Evolutionary conservation across 2,888 invertebrate species (phyloP).

Genomic region (Alloscopus bannaensis): DNA sequence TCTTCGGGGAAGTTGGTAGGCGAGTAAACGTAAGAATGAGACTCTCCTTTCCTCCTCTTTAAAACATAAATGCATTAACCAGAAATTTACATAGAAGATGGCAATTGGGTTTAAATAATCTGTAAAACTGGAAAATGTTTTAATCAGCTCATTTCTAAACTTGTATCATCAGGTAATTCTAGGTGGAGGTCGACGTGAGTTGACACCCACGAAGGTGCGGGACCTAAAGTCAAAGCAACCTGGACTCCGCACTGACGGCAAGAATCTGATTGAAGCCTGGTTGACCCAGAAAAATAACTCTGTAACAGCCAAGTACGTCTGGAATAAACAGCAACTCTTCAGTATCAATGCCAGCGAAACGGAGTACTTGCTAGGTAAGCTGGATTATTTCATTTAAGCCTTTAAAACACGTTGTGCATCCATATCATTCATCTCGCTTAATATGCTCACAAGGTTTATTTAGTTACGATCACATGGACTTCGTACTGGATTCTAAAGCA

Average conservation of each 20-base stretch:
- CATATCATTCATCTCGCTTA: no score
- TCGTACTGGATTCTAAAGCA: conserved; percentile 35
- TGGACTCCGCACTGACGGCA: conserved; percentile 80
- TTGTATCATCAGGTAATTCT: conserved; percentile 77
- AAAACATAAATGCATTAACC: not conserved
- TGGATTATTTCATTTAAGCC: no score
- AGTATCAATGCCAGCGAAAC: conserved; percentile 77
- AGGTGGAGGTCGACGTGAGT: conserved; percentile 71
- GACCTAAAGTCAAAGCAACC: conserved; percentile 11
- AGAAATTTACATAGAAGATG: conserved; percentile 50
- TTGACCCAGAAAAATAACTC: conserved; percentile 73
- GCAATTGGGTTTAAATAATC: conserved; percentile 44
- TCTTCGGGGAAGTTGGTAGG: conserved; percentile 86
- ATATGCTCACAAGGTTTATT: no score
- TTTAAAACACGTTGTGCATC: no score
- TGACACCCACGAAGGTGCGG: conserved; percentile 72
- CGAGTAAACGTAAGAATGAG: conserved; percentile 80
- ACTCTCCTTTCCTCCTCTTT: not conserved
- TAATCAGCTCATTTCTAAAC: not conserved
- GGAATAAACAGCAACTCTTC: conserved; percentile 79
- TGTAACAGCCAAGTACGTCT: conserved; percentile 77
- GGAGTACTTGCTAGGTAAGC: conserved; percentile 83
- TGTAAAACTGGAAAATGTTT: not conserved
- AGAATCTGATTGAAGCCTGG: conserved; percentile 84
- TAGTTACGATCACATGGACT: conserved; percentile 56